phyloP scores from a whole-genome alignment of 2,797 vertebrate species.

The Telmatherina bonti region DNA sequence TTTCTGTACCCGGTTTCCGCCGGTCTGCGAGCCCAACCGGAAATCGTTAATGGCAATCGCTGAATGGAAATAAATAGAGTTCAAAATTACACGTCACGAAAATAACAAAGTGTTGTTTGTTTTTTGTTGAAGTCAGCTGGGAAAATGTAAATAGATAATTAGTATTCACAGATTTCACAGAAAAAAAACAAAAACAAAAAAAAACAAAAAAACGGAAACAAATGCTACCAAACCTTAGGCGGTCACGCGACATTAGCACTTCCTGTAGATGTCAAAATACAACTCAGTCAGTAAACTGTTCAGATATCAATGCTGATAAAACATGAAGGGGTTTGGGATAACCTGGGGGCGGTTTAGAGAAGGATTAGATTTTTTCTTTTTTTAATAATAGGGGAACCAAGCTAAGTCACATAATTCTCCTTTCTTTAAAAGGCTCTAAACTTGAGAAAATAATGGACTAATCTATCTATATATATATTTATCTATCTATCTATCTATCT shows the following conservation, averaged over 20 bases:
- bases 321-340: too few species aligned
- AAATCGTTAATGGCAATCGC: neutral
- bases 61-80: neutral
- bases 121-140: neutral
- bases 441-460: too few species aligned
- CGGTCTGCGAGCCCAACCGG: neutral
- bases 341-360: too few species aligned
- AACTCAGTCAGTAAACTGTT: neutral
- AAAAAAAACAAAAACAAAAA: neutral
- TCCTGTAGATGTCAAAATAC: conserved; percentile 55
- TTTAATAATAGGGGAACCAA: too few species aligned
- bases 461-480: too few species aligned
- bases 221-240: conserved; percentile 39
- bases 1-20: neutral
- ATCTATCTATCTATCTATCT: too few species aligned
- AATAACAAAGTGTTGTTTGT: neutral
- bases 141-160: too few species aligned
- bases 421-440: too few species aligned
- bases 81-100: neutral
- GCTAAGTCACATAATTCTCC: too few species aligned
- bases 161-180: neutral
- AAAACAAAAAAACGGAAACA: neutral
- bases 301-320: too few species aligned
- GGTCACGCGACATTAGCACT: conserved; percentile 49
- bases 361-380: too few species aligned